Evolutionary conservation across 1,140 invertebrate species (phyloP).

Genomic region (Mycetomoellerius zeteki): DNA sequence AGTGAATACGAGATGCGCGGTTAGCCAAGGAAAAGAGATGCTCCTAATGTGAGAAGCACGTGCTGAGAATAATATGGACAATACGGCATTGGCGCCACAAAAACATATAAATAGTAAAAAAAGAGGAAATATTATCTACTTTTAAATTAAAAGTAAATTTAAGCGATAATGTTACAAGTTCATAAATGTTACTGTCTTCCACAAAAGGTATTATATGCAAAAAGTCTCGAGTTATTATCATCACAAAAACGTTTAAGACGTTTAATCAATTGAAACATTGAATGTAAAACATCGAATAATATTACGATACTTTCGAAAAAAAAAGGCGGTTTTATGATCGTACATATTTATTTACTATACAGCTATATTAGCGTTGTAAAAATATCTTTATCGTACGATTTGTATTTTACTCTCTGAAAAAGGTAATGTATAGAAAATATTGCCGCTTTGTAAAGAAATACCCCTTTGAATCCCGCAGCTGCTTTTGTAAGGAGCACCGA

Average conservation of each 20-base stretch:
- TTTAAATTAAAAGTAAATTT: not conserved
- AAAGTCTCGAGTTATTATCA: not conserved
- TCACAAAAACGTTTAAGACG: not conserved
- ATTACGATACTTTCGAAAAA: not conserved
- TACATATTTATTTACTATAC: not conserved
- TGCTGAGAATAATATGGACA: slow-evolving; percentile 62
- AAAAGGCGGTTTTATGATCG: not conserved
- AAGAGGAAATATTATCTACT: not conserved
- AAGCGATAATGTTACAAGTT: not conserved
- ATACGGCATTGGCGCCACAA: slow-evolving; percentile 10
- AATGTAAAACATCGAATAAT: not conserved
- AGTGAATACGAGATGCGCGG: slow-evolving; percentile 49
- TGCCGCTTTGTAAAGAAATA: slow-evolving; percentile 28
- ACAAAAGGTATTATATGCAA: not conserved
- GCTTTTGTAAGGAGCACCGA: slow-evolving; percentile 31
- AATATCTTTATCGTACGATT: slow-evolving; percentile 3
- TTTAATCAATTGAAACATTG: not conserved
- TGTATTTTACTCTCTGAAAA: not conserved
- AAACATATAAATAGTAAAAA: not conserved
- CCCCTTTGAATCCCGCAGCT: slow-evolving; percentile 29
- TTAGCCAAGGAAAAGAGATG: slow-evolving; percentile 59
- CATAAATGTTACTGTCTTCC: not conserved
- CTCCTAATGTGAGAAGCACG: slow-evolving; percentile 14
- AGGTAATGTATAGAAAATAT: slow-evolving; percentile 44
- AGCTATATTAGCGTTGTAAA: not conserved